Percentiles rank a stretch among this genome's conserved stretches.
Conservation (phyloP, 2,888 invertebrate species). For the Carcina quercana region DNA sequence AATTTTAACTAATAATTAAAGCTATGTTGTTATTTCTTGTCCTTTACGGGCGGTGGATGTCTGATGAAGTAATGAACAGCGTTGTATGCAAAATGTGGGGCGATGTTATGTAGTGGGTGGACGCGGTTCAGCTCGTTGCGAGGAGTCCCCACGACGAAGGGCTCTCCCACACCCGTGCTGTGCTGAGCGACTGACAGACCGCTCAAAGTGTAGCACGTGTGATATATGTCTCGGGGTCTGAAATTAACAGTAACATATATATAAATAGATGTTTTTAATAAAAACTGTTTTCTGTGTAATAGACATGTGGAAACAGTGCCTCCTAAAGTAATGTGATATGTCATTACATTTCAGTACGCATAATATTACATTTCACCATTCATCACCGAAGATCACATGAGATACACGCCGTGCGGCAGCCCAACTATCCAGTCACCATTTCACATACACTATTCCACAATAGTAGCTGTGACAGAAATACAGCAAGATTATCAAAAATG, state of each 20-base stretch:
- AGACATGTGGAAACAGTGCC: too few species aligned
- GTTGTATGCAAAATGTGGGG: slow-evolving; percentile 75
- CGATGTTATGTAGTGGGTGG: slow-evolving; percentile 90
- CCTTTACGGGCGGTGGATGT: slow-evolving; percentile 60
- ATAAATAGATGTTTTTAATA: background rate
- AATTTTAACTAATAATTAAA: background rate
- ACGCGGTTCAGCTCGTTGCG: slow-evolving; percentile 82
- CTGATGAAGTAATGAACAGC: slow-evolving; percentile 66
- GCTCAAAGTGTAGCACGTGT: slow-evolving; percentile 97
- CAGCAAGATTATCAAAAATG: too few species aligned
- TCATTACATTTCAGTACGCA: too few species aligned
- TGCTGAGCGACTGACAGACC: slow-evolving; percentile 96
- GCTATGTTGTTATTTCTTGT: slow-evolving; percentile 36
- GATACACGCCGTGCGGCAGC: too few species aligned
- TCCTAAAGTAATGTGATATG: too few species aligned
- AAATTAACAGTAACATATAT: background rate
- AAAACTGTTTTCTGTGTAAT: too few species aligned
- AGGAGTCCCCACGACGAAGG: slow-evolving; percentile 77
- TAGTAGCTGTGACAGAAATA: too few species aligned
- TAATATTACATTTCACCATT: too few species aligned
- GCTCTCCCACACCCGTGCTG: slow-evolving; percentile 58
- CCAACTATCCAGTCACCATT: too few species aligned
- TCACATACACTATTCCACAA: too few species aligned
- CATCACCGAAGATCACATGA: too few species aligned
- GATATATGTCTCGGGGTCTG: slow-evolving; percentile 93